A percentile compares a stretch with the other conserved stretches of the same genome.
phyloP scores from a whole-genome alignment of 2,113 vertebrate species.

The Seriola quinqueradiata region DNA sequence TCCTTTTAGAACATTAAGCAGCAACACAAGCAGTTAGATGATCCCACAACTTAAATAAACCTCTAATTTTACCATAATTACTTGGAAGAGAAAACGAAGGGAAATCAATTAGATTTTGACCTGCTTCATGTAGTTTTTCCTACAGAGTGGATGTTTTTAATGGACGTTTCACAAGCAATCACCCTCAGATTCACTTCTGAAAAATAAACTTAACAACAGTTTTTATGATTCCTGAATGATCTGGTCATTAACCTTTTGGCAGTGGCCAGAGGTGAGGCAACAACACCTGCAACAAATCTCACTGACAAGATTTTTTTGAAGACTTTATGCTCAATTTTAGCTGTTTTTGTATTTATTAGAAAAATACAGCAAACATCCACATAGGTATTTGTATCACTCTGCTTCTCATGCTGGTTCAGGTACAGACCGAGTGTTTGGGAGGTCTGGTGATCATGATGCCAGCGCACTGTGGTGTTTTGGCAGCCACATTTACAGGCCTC shows the following conservation, averaged over 20 bases:
- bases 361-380: neutral
- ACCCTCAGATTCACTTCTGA: neutral
- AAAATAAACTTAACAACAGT: neutral
- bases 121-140: neutral
- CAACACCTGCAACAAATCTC: constrained; percentile 32
- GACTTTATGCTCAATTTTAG: neutral
- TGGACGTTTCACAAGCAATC: neutral
- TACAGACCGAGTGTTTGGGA: constrained; percentile 23
- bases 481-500: constrained; percentile 42
- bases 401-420: neutral
- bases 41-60: neutral
- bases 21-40: neutral
- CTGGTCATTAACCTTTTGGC: constrained; percentile 1
- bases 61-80: neutral
- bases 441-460: constrained; percentile 34
- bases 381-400: neutral
- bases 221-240: constrained; percentile 27
- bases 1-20: neutral
- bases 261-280: neutral
- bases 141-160: neutral
- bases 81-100: neutral
- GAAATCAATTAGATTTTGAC: neutral
- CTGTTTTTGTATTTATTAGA: neutral
- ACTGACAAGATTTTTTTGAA: too few species aligned
- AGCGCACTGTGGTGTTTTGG: constrained; percentile 20